These are phyloP conservation scores for Acrocyrtus sp. DNA, from an alignment of 2,888 invertebrate genomes.

Conservation along the genomic window DNA sequence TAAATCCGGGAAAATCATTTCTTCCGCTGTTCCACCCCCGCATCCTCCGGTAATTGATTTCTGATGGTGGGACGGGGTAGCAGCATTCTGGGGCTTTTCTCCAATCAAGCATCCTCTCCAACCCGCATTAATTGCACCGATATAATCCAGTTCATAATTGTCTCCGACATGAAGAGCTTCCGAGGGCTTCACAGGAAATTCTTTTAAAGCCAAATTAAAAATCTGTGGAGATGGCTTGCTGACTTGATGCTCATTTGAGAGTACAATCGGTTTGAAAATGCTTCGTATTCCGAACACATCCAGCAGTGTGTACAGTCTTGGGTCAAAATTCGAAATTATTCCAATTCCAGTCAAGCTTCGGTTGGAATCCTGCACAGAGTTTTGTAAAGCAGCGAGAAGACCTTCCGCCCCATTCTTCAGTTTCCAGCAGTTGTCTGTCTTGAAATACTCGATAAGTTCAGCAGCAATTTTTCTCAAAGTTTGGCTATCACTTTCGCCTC, in stretches of 20 bases:
- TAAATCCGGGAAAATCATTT: slow-evolving; percentile 19
- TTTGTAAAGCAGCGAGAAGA: slow-evolving; percentile 69
- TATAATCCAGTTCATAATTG: slow-evolving; percentile 78
- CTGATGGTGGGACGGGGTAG: too few species aligned
- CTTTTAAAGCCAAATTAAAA: slow-evolving; percentile 34
- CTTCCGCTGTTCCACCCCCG: too few species aligned
- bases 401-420: slow-evolving; percentile 74
- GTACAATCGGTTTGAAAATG: slow-evolving; percentile 82
- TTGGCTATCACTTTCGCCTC: slow-evolving; percentile 15
- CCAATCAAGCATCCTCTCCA: slow-evolving; percentile 71
- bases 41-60: too few species aligned
- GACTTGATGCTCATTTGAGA: slow-evolving; percentile 76
- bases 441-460: slow-evolving; percentile 71
- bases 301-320: slow-evolving; percentile 78
- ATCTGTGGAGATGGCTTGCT: slow-evolving; percentile 76
- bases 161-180: slow-evolving; percentile 88
- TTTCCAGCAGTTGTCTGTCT: slow-evolving; percentile 79
- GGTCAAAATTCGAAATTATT: slow-evolving; percentile 90
- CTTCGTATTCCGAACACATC: slow-evolving; percentile 73
- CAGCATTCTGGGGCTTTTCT: too few species aligned
- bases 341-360: slow-evolving; percentile 72
- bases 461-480: slow-evolving; percentile 44
- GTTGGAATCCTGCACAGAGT: not conserved
- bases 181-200: slow-evolving; percentile 69
- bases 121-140: slow-evolving; percentile 78